These are phyloP conservation scores for Chrysodeixis includens DNA, from an alignment of 2,888 invertebrate genomes.

Conservation along the genomic window DNA sequence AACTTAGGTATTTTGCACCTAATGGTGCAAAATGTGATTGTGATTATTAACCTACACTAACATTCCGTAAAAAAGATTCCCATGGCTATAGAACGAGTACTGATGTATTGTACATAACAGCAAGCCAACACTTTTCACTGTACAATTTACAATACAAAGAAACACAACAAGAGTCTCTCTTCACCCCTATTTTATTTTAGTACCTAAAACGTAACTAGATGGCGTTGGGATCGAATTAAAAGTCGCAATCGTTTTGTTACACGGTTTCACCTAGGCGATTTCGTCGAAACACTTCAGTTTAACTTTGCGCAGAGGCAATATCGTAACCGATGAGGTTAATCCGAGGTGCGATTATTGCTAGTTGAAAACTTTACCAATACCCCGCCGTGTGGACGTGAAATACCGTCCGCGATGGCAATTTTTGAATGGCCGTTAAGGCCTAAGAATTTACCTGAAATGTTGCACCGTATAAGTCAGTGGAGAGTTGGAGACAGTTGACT, in stretches of 20 bases:
- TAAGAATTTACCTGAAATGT: neutral
- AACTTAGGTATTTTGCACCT: too few relatives aligned
- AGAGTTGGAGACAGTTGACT: too few relatives aligned
- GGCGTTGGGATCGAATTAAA: slow-evolving; percentile 6
- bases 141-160: too few relatives aligned
- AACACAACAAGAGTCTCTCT: too few relatives aligned
- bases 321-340: slow-evolving; percentile 97
- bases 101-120: too few relatives aligned
- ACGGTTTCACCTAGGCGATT: neutral
- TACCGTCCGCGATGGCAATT: slow-evolving; percentile 96
- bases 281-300: slow-evolving; percentile 42
- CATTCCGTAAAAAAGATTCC: too few relatives aligned
- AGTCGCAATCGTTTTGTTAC: neutral
- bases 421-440: slow-evolving; percentile 91
- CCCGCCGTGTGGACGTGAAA: slow-evolving; percentile 96
- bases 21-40: too few relatives aligned
- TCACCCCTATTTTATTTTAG: neutral
- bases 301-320: slow-evolving; percentile 97
- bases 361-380: slow-evolving; percentile 98
- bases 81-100: too few relatives aligned
- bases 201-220: neutral
- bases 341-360: slow-evolving; percentile 97
- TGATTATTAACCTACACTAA: too few relatives aligned
- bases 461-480: too few relatives aligned
- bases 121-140: too few relatives aligned